These are phyloP conservation scores for Oenanthe melanoleuca DNA, from an alignment of 2,113 vertebrate species.

Conservation along the genomic window DNA sequence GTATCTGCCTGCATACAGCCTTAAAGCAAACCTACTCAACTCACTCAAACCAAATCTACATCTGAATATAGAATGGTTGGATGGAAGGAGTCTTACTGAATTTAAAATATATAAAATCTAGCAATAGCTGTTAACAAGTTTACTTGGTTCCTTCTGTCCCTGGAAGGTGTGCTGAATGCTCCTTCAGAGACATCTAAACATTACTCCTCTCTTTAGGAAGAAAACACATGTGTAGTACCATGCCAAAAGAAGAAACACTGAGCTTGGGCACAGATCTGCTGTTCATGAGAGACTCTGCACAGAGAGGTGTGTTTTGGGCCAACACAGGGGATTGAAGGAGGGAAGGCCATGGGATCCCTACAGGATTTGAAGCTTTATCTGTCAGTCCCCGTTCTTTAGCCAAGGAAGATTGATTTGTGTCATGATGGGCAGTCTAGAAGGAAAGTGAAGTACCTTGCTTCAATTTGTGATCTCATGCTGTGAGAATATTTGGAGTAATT, in stretches of 20 bases:
- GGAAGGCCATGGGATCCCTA: rapidly evolving
- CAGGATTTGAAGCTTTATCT: neutral
- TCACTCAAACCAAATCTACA: neutral
- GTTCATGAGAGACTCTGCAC: neutral
- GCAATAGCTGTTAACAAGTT: neutral
- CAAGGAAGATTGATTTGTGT: neutral
- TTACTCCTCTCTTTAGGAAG: neutral
- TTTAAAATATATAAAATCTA: neutral
- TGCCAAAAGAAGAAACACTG: neutral
- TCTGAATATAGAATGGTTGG: neutral
- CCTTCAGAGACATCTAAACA: neutral
- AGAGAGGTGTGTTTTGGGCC: neutral
- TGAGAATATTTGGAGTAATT: neutral
- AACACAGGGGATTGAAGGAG: neutral
- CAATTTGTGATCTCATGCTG: neutral
- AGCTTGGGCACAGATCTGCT: neutral
- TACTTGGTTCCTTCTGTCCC: neutral
- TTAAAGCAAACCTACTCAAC: neutral
- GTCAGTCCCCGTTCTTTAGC: neutral
- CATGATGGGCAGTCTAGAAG: neutral
- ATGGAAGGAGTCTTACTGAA: neutral
- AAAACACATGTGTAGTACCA: rapidly evolving
- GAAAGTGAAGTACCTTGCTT: neutral
- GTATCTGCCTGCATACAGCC: rapidly evolving
- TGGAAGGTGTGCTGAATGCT: neutral